phyloP scores from a whole-genome alignment of 2,797 vertebrate genomes.

The Macropodus opercularis region DNA sequence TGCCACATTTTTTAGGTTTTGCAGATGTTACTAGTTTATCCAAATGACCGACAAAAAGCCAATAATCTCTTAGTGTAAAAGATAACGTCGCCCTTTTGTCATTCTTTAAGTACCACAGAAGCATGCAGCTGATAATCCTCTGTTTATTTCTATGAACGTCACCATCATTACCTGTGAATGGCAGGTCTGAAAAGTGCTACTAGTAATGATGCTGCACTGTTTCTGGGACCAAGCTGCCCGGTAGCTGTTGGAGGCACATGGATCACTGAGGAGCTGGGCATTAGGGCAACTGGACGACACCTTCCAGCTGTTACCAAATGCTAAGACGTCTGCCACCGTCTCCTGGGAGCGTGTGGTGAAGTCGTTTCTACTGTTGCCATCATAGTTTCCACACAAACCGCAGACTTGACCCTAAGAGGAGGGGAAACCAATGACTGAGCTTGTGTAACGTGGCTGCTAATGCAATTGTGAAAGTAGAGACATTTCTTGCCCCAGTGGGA shows the following conservation, averaged over 20 bases:
- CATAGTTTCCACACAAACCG: conserved; percentile 90
- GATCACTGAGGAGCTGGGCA: conserved; percentile 59
- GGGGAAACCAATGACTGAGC: not conserved
- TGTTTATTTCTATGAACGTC: not conserved
- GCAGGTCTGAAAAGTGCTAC: conserved; percentile 82
- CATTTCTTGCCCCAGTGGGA: too few species aligned
- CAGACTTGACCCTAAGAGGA: conserved; percentile 85
- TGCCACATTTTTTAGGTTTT: too few species aligned
- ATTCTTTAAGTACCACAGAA: not conserved
- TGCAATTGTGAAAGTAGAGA: too few species aligned
- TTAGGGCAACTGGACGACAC: conserved; percentile 80
- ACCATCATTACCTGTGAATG: conserved; percentile 82
- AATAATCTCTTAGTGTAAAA: not conserved
- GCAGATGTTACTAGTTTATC: too few species aligned
- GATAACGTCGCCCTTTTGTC: not conserved
- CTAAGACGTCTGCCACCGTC: conserved; percentile 77
- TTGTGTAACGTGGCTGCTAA: too few species aligned
- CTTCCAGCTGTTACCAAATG: conserved; percentile 90
- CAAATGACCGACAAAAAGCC: not conserved
- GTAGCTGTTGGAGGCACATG: conserved; percentile 83
- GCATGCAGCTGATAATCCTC: not conserved
- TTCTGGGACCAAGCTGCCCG: conserved; percentile 85
- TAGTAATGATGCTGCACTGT: conserved; percentile 88
- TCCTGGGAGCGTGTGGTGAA: conserved; percentile 85
- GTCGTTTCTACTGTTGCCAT: conserved; percentile 88